A percentile compares a stretch with the other conserved stretches of the same genome.
phyloP scores from a whole-genome alignment of 2,888 invertebrate species.

The Mycalesis mineus region DNA sequence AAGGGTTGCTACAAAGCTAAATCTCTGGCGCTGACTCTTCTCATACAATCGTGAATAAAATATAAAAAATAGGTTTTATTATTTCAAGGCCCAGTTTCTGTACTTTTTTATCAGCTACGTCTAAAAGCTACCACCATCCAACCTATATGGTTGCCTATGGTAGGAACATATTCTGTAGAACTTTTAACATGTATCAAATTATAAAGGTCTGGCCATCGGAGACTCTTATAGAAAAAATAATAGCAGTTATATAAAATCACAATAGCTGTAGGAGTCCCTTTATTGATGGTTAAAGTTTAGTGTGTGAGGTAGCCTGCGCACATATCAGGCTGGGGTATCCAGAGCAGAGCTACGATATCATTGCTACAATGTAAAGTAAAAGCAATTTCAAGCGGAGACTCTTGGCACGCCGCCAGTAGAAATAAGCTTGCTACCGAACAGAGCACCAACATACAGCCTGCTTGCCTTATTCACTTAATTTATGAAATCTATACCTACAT shows the following conservation, averaged over 20 bases:
- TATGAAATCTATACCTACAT: slow-evolving; percentile 37
- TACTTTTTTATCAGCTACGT: too few species aligned
- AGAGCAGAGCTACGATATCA: slow-evolving; percentile 59
- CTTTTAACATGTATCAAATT: too few species aligned
- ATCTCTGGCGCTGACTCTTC: too few species aligned
- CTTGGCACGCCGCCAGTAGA: slow-evolving; percentile 69
- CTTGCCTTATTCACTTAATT: slow-evolving; percentile 50
- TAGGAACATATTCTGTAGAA: too few species aligned
- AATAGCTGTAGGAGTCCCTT: slow-evolving; percentile 17
- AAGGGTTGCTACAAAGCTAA: too few species aligned
- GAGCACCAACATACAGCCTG: slow-evolving; percentile 56
- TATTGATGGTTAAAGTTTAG: slow-evolving; percentile 26
- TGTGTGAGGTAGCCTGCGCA: slow-evolving; percentile 40
- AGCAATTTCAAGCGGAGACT: slow-evolving; percentile 66
- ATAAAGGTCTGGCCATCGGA: too few species aligned
- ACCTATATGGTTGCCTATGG: too few species aligned
- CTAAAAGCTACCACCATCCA: too few species aligned
- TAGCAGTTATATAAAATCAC: slow-evolving; percentile 7
- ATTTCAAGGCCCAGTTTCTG: too few species aligned
- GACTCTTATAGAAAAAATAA: background rate
- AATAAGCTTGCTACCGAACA: slow-evolving; percentile 70
- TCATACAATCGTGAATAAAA: too few species aligned
- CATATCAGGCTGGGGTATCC: slow-evolving; percentile 51
- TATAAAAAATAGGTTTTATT: too few species aligned
- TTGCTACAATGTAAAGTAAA: slow-evolving; percentile 64